phyloP scores from a whole-genome alignment of 2,113 vertebrate genomes.

The Brachirus orientalis region DNA sequence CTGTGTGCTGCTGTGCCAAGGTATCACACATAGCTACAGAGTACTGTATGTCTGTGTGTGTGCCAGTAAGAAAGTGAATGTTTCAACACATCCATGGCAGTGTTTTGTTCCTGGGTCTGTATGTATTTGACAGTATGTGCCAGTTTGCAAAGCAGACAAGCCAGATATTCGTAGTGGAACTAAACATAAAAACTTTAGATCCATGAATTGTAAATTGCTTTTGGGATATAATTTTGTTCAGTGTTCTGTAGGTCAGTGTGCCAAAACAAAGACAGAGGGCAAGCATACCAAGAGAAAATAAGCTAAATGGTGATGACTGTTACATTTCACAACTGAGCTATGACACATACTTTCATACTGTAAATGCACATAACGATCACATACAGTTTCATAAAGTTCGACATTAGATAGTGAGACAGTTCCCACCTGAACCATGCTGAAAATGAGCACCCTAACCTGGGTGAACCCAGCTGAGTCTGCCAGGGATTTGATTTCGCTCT shows the following conservation, averaged over 20 bases:
- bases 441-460: too few relatives aligned
- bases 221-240: conserved; percentile 3
- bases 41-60: not conserved
- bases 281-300: not conserved
- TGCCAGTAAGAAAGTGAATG: not conserved
- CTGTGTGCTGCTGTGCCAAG: conserved; percentile 16
- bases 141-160: conserved; percentile 5
- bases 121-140: too few relatives aligned
- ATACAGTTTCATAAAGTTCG: not conserved
- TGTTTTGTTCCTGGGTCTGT: not conserved
- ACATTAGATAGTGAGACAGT: not conserved
- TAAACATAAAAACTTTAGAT: conserved; percentile 2
- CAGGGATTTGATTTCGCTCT: too few relatives aligned
- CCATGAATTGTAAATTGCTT: conserved; percentile 5
- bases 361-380: not conserved
- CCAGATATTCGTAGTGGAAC: not conserved
- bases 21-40: too few relatives aligned
- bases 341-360: too few relatives aligned
- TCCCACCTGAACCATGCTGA: not conserved
- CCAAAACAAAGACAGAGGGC: too few relatives aligned
- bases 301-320: not conserved
- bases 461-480: too few relatives aligned
- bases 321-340: not conserved
- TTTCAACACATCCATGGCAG: conserved; percentile 11
- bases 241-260: not conserved